These are phyloP conservation scores for Temnothorax nylanderi DNA, from an alignment of 1,140 invertebrate species.

Conservation along the genomic window DNA sequence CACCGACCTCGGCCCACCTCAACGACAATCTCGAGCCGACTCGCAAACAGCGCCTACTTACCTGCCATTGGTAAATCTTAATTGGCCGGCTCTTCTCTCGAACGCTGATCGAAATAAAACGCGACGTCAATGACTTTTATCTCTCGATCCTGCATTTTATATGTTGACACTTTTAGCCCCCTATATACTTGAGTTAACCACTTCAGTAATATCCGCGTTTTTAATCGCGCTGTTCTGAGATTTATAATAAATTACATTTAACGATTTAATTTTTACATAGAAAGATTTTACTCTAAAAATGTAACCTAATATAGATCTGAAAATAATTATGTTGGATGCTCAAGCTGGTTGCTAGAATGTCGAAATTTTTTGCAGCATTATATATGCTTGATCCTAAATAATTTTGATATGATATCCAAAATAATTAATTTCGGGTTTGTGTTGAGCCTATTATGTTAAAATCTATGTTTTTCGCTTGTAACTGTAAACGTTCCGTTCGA, in stretches of 20 bases:
- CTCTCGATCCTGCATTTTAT: not conserved
- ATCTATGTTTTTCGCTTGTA: not conserved
- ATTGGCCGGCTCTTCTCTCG: constrained; percentile 32
- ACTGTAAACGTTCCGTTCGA: not conserved
- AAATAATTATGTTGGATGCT: too few relatives aligned
- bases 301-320: too few relatives aligned
- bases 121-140: constrained; percentile 5
- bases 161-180: not conserved
- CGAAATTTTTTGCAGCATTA: too few relatives aligned
- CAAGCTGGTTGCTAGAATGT: too few relatives aligned
- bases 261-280: not conserved
- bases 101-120: constrained; percentile 16
- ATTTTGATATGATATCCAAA: too few relatives aligned
- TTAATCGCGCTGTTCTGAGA: not conserved
- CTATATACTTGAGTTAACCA: not conserved
- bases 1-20: constrained; percentile 55
- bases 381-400: too few relatives aligned
- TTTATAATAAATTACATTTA: not conserved
- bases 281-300: too few relatives aligned
- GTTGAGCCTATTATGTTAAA: not conserved
- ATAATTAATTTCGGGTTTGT: too few relatives aligned
- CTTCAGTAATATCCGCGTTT: not conserved
- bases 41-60: constrained; percentile 44
- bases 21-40: constrained; percentile 44
- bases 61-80: constrained; percentile 63